Percentiles rank a stretch among this genome's conserved stretches.
Conservation (phyloP, 2,113 vertebrate species). For the Perca schrenkii region DNA sequence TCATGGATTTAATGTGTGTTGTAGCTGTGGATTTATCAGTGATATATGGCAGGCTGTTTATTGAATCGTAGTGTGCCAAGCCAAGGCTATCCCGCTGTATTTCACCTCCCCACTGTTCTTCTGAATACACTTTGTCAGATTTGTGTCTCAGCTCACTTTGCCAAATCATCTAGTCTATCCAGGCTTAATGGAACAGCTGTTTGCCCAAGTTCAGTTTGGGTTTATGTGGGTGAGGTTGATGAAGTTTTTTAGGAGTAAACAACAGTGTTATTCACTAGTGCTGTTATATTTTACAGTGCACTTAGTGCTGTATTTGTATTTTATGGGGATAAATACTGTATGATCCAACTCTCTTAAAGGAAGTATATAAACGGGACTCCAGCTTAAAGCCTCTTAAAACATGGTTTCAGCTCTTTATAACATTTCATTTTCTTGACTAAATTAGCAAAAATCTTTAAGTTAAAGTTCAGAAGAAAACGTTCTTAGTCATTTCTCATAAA, state of each 20-base stretch:
- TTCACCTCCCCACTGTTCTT: conserved; percentile 25
- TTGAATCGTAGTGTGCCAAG: conserved; percentile 28
- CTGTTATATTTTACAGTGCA: too few relatives aligned
- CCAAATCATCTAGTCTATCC: not conserved
- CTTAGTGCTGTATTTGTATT: not conserved
- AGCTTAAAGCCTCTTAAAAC: not conserved
- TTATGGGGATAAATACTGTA: not conserved
- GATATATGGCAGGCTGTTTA: conserved; percentile 43
- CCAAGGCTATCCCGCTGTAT: conserved; percentile 9
- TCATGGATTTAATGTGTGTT: conserved; percentile 13
- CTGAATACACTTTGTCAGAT: conserved; percentile 17
- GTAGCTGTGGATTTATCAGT: conserved; percentile 28
- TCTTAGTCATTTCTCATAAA: not conserved
- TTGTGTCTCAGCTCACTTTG: conserved; percentile 25
- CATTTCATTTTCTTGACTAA: not conserved
- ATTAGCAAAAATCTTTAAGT: not conserved
- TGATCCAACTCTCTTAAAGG: not conserved
- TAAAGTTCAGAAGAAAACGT: not conserved
- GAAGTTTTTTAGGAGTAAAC: not conserved
- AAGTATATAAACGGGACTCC: not conserved
- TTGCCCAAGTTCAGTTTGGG: not conserved
- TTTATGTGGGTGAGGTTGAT: not conserved
- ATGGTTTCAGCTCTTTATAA: too few relatives aligned
- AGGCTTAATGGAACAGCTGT: not conserved
- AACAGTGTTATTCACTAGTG: not conserved